Evolutionary conservation across 2,797 vertebrate genomes (phyloP).

Genomic region (Trachurus trachurus): DNA sequence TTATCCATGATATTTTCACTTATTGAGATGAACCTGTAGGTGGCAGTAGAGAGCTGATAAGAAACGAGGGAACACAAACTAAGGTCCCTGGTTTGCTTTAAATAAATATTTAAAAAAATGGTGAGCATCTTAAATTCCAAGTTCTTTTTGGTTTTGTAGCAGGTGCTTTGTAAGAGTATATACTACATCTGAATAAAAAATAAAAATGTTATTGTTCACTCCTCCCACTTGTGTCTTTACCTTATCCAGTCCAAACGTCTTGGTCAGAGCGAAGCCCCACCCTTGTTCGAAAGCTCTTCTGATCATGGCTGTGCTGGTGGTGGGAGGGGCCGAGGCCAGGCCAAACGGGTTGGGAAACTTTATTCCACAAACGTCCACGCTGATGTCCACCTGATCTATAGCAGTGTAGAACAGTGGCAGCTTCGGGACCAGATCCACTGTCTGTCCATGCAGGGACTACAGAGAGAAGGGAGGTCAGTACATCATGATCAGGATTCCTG

Average conservation of each 20-base stretch:
- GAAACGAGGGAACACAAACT: background rate
- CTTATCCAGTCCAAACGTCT: conserved; percentile 96
- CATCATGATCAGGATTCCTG: background rate
- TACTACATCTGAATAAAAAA: too few species aligned
- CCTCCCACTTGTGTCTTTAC: too few species aligned
- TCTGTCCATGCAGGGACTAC: conserved; percentile 86
- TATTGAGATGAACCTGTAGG: background rate
- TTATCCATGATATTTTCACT: too few species aligned
- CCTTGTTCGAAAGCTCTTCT: conserved; percentile 94
- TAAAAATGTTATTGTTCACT: too few species aligned
- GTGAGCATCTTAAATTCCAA: too few species aligned
- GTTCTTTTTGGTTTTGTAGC: too few species aligned
- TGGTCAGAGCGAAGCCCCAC: conserved; percentile 95
- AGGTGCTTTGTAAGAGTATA: too few species aligned
- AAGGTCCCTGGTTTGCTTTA: too few species aligned
- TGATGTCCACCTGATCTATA: conserved; percentile 93
- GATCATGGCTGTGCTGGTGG: conserved; percentile 94
- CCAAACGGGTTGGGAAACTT: conserved; percentile 95
- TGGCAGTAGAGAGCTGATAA: background rate
- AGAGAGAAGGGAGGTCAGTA: background rate
- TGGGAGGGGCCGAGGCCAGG: conserved; percentile 93
- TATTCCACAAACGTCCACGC: conserved; percentile 91
- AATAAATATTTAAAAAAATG: too few species aligned
- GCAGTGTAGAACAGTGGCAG: conserved; percentile 92
- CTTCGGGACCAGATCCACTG: conserved; percentile 82